Evolutionary conservation across 1,140 invertebrate genomes (phyloP).

Genomic region (Pogonomyrmex barbatus): DNA sequence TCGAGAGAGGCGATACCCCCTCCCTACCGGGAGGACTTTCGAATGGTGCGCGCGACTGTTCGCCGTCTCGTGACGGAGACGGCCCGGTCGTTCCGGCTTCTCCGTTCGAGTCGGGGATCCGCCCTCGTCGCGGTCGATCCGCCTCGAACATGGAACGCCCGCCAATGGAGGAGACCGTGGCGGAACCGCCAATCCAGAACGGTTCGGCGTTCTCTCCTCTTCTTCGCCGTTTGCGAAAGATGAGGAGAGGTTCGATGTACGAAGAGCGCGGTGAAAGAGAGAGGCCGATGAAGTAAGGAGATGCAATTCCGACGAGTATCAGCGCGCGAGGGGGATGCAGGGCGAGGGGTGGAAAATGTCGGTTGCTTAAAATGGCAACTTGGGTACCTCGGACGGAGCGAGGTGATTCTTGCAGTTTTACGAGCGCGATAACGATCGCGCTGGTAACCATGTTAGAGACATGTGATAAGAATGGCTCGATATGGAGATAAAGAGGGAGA

Average conservation of each 20-base stretch:
- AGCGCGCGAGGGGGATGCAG: slow-evolving; percentile 14
- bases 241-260: neutral
- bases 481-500: neutral
- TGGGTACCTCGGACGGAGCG: slow-evolving; percentile 6
- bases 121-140: slow-evolving; percentile 63
- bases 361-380: slow-evolving; percentile 70
- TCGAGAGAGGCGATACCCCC: slow-evolving; percentile 60
- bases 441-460: slow-evolving; percentile 49
- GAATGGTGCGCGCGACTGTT: slow-evolving; percentile 68
- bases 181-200: slow-evolving; percentile 51
- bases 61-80: slow-evolving; percentile 15
- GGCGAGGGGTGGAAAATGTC: slow-evolving; percentile 32
- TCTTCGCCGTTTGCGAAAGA: neutral
- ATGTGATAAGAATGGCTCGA: slow-evolving; percentile 22
- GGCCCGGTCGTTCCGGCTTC: slow-evolving; percentile 40
- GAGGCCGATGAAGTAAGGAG: neutral
- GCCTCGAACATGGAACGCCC: slow-evolving; percentile 65
- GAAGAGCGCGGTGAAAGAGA: neutral
- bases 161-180: slow-evolving; percentile 62
- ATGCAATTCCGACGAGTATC: slow-evolving; percentile 40
- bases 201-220: neutral
- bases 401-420: slow-evolving; percentile 38
- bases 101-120: slow-evolving; percentile 65
- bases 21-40: slow-evolving; percentile 60
- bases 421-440: slow-evolving; percentile 37